Evolutionary conservation across 30 jellyfish, hydroid and myxozoan species (phyloP), one percentile per base, ranked within the genome.

Genomic region (Catostylus mosaicus): DNA sequence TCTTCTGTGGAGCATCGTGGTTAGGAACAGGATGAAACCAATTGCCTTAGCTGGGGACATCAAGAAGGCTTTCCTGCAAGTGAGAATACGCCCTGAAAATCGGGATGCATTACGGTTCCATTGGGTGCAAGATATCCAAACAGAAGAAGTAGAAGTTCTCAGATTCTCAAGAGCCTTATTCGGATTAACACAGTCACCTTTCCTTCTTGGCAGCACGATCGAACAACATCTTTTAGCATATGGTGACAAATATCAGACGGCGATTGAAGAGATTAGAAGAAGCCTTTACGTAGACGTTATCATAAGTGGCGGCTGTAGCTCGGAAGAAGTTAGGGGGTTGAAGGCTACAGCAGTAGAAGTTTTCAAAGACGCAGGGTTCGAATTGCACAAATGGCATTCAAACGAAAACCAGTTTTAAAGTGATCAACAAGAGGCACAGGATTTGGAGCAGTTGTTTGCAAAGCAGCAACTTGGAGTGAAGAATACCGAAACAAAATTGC

Each of bases 381-480:
- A 33, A 23, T 20, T 73, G 37, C 95, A 89, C 91, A 89, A 80
- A 62, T 81, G 95, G 91, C 95, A 89, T 57, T 82, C 95, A 14
- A 89, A 89, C 51, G 77, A 20, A n/a, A 27, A 37, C 27, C 27
- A 56, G 38, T 24, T 89, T 1, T 80, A 88, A 74, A 75, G 66
- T 8, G 76, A 73, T 0, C 18, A 45, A 32, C 9, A 14, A 16
- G 61, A 12, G 1, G 67, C 1, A 2, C 35, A 0, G 7, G 84
- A 68, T 20, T 0, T 2, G 12, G 82, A 83, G 35, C 77, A 47
- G 77, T 22, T 88, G 30, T 66, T 12, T 57, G 97, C 95, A 9
- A 83, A 75, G 51, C 78, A 83, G 67, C 88, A 78, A 11, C 30
- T 88, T 22, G 83, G 84, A 32, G 77, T 51, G n/a, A 67, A 67